Base-by-base conservation (phyloP, 2,113 vertebrate genomes). In the Tympanuchus pallidicinctus region DNA sequence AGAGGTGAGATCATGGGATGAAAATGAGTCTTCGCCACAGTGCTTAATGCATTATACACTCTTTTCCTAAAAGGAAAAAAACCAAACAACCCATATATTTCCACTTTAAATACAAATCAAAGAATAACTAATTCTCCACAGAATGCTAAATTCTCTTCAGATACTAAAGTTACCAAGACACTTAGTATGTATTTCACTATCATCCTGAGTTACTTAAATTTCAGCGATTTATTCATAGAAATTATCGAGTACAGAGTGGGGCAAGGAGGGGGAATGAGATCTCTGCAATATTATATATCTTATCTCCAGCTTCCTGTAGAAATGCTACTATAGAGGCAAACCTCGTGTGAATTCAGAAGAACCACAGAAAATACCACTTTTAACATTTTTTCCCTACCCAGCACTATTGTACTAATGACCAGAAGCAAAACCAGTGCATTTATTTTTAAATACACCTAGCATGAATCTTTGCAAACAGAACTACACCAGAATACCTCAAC, bases 381-480 rank as follows among this genome's bases (percentile, higher is more conserved):
- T 93, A 96, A 96, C 95, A 92, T 79, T 92, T 91, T 73, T 75
- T 69, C 32, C 86, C 84, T 90, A 93, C 86, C 65, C 93, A 84
- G 88, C 92, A 95, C 95, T 96, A 97, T 91, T 96, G 93, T 95
- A 95, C 91, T 96, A 94, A 91, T 85, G 76, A 96, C 88, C 73
- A 95, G 90, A 97, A 32, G 13, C 80, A 61, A 80, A 77, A 94
- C 15, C 30, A 91, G 34, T 78, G 42, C 87, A 90, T 90, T 94
- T 88, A 69, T 87, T 96, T 95, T 95, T 83, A 92, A 96, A 95
- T 64, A 97, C 43, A 82, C 63, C 75, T 38, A 89, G 74, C 95
- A 97, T 98, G 97, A 97, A 97, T 97, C 97, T 97, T 94, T 74
- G 86, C 91, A 95, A 97, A 96, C 64, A 40, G 86, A 94, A 76